Evolutionary conservation across 2,797 vertebrate genomes (phyloP).

Genomic region (Leptatherina wallacei): DNA sequence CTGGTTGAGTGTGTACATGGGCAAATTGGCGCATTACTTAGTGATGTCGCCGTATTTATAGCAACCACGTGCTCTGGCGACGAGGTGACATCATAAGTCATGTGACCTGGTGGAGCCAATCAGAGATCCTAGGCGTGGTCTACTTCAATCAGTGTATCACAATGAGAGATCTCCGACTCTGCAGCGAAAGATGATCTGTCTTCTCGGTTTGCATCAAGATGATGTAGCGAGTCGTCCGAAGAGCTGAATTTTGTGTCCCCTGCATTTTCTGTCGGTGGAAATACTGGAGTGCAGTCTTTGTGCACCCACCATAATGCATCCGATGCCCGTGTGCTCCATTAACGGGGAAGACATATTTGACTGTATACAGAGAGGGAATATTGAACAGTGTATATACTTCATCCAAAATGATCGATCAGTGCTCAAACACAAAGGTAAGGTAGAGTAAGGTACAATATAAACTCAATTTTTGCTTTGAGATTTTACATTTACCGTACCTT

Average conservation of each 20-base stretch:
- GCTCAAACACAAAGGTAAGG: slow-evolving; percentile 80
- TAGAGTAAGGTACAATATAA: not conserved
- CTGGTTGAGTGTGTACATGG: too few relatives aligned
- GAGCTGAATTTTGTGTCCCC: slow-evolving; percentile 21
- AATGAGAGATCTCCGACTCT: slow-evolving; percentile 37
- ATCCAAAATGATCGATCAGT: slow-evolving; percentile 74
- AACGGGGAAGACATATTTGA: slow-evolving; percentile 80
- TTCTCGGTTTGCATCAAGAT: slow-evolving; percentile 30
- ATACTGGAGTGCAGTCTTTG: not conserved
- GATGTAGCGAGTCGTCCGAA: slow-evolving; percentile 14
- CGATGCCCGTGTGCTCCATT: slow-evolving; percentile 55
- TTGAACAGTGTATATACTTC: slow-evolving; percentile 74
- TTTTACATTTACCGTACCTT: not conserved
- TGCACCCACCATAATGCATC: slow-evolving; percentile 61
- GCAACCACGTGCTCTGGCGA: slow-evolving; percentile 17
- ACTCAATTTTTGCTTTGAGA: not conserved
- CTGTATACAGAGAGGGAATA: slow-evolving; percentile 79
- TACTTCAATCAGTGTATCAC: slow-evolving; percentile 46
- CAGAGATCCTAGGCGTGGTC: slow-evolving; percentile 58
- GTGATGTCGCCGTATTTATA: slow-evolving; percentile 21
- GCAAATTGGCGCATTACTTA: too few relatives aligned
- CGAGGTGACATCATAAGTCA: slow-evolving; percentile 16
- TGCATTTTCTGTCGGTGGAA: slow-evolving; percentile 20
- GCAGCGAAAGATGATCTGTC: slow-evolving; percentile 30
- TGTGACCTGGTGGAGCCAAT: slow-evolving; percentile 55